Evolutionary conservation across 1,140 invertebrate species (phyloP), one percentile per base, ranked within the genome.

Genomic region (Samia ricini): DNA sequence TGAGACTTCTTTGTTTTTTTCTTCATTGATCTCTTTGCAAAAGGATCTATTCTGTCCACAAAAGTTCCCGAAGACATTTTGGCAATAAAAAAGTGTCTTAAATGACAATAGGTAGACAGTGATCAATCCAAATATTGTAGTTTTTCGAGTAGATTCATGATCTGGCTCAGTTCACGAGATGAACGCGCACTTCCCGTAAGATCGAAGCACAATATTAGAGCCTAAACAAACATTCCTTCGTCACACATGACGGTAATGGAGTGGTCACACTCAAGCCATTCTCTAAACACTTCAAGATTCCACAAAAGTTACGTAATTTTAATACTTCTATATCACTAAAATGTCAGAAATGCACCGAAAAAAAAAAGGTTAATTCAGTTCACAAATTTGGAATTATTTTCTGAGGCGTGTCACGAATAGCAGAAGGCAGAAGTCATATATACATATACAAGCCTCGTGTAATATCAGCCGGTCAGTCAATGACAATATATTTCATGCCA

Each of bases 31-130:
- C 96, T 93, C 92, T 97, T 97, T 69, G 96, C 95, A 90, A 97
- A 98, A 73, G 97, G 97, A 92, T 98, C 97, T 93, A 98, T 97
- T 90, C 96, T 95, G 93, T 98, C 97, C 90, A 97, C 96, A 94
- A 98, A 97, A 81, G 94, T 94, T 92, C 93, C 94, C 90, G 94
- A 94, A 93, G 95, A 95, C 95, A 96, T 95, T 91, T 92, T 93
- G 85, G 73, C 76, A 80, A 76, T 86, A 79, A 76, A 80, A 85
- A 85, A 88, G 78, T 86, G 82, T 88, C 81, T 84, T 79, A 83
- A 88, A 76, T 88, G 83, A 86, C 82, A 79, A 88, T 76, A 83
- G 66, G 80, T 86, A 81, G 76, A 88, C 66, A 76, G 78, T 75
- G 73, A 86, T 90, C 79, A 90, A 86, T 90, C 82, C 75, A 73